Evolutionary conservation across 2,888 invertebrate species (phyloP), one percentile per base, ranked within the genome.

Genomic region (Sinelater perroti): DNA sequence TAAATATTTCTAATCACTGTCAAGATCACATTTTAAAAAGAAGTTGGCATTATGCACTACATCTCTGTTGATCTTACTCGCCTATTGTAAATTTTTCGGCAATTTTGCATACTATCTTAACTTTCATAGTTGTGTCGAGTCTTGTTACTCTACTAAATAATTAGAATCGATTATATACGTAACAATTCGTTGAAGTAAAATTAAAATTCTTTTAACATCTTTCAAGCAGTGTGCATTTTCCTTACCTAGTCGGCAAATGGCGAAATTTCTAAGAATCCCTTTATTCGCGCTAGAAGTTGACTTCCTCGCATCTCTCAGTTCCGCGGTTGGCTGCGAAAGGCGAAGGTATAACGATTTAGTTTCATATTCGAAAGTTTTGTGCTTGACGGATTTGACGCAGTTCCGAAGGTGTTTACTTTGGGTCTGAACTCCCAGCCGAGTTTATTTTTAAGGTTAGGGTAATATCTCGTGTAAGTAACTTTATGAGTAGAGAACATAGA

Each of bases 311-410:
- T 40, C 40, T 30, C 30, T 17, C 40, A 20, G 30, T 40, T 38
- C 24, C 40, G 40, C 14, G n/a, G 40, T 40, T 13, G 36, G 36
- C 8, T 36, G 3, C 8, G 36, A 18, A 36, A 36, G 36, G 18
- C 36, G 36, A 16, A 31, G 16, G 35, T 17, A 28, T 51, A 44
- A 53, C 49, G 56, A 56, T 50, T 56, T 42, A 42, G 53, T 45
- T 56, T 49, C 33, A 44, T 56, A 49, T 56, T 49, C 42, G 49
- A 53, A 51, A 49, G 55, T 55, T 55, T 55, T 55, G 42, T 49
- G 49, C 49, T 42, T 33, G 28, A 42, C 40, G 26, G 33, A 49
- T 44, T 56, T 38, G 36, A 54, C 47, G 54, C 42, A 42, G 53
- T 44, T 52, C 35, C 31, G 35, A 20, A 11, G 53, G 36, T 53